Percentiles rank a stretch among this genome's conserved stretches.
Evolutionary conservation across 2,113 vertebrate species (phyloP).

Genomic region (Hypanus sabinus): DNA sequence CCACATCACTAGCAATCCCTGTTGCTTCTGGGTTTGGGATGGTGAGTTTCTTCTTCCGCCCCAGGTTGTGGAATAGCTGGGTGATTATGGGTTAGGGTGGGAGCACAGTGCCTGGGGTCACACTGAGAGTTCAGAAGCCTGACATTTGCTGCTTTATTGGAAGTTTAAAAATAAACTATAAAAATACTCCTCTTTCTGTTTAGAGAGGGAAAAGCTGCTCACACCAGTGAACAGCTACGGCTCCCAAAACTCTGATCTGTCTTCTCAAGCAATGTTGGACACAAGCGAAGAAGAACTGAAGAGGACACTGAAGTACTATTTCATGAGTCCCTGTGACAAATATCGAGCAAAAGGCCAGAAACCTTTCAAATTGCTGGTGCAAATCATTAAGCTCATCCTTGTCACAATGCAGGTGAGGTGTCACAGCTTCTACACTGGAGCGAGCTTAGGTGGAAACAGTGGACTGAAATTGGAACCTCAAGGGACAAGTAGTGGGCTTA

Average conservation of each 20-base stretch:
- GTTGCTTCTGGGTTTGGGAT: too few species aligned
- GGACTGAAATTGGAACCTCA: neutral
- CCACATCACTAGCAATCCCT: too few species aligned
- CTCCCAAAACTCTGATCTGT: slow-evolving; percentile 40
- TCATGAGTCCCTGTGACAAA: slow-evolving; percentile 89
- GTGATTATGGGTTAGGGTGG: too few species aligned
- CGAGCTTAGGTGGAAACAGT: neutral
- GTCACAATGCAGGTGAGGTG: slow-evolving; percentile 74
- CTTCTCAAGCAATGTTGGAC: neutral
- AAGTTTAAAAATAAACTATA: too few species aligned
- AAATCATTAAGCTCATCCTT: slow-evolving; percentile 77
- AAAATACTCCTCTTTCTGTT: too few species aligned
- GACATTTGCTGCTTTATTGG: neutral
- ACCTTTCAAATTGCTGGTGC: slow-evolving; percentile 76
- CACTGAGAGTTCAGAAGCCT: neutral
- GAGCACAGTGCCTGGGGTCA: neutral
- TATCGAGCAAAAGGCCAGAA: slow-evolving; percentile 80
- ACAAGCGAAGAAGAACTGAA: slow-evolving; percentile 70
- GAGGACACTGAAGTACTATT: slow-evolving; percentile 83
- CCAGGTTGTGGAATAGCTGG: neutral
- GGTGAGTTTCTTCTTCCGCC: too few species aligned
- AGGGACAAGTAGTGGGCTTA: too few species aligned
- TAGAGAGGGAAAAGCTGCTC: slow-evolving; percentile 49
- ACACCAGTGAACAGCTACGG: slow-evolving; percentile 50
- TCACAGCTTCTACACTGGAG: neutral